phyloP scores from a whole-genome alignment of 1,140 invertebrate species.

The Lithobius niger region DNA sequence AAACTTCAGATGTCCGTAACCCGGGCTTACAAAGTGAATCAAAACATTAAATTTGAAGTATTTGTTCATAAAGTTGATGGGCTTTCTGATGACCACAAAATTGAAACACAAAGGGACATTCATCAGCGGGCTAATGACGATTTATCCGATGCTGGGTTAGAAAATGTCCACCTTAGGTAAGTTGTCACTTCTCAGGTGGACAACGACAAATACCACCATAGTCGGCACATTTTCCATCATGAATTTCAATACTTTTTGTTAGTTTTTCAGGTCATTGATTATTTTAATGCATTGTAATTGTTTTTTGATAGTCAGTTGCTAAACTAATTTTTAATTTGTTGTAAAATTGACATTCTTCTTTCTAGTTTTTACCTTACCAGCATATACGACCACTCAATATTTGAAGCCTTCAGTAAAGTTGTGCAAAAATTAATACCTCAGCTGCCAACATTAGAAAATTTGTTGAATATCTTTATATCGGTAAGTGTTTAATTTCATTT shows the following conservation, averaged over 20 bases:
- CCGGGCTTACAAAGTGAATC: conserved; percentile 91
- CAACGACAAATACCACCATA: too few relatives aligned
- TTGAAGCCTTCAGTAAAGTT: conserved; percentile 99
- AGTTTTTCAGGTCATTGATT: too few relatives aligned
- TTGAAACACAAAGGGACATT: conserved; percentile 96
- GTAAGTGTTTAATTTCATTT: conserved; percentile 49
- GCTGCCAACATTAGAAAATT: conserved; percentile 89
- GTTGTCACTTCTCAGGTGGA: too few relatives aligned
- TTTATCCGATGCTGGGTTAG: conserved; percentile 68
- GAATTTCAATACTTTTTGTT: too few relatives aligned
- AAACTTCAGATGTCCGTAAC: conserved; percentile 85
- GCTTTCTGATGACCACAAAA: conserved; percentile 95
- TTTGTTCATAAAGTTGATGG: conserved; percentile 99
- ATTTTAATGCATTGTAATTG: too few relatives aligned
- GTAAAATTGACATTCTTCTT: too few relatives aligned
- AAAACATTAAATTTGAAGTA: conserved; percentile 92
- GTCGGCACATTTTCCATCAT: too few relatives aligned
- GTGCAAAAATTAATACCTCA: conserved; percentile 98
- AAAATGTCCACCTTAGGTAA: conserved; percentile 62
- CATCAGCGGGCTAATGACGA: conserved; percentile 94
- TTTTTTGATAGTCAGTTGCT: too few relatives aligned
- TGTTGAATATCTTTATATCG: conserved; percentile 97
- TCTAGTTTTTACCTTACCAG: conserved; percentile 89
- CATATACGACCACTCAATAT: conserved; percentile 99
- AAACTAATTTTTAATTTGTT: too few relatives aligned